Evolutionary conservation across 2,888 invertebrate species (phyloP).

Genomic region (Scrobipalpa costella): DNA sequence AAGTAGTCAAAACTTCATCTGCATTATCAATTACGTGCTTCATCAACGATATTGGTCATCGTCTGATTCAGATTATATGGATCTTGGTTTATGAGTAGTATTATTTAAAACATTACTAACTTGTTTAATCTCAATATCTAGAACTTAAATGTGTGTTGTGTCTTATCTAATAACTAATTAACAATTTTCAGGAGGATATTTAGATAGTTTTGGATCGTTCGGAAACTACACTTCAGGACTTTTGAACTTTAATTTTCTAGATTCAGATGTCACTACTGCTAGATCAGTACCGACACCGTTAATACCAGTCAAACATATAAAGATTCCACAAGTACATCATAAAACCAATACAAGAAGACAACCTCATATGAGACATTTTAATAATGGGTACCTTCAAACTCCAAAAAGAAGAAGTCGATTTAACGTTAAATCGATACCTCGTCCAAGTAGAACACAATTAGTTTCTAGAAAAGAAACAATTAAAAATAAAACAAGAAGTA

Average conservation of each 20-base stretch:
- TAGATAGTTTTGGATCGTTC: neutral
- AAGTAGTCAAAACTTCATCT: too few relatives aligned
- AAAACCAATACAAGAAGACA: neutral
- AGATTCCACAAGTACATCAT: neutral
- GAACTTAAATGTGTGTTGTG: too few relatives aligned
- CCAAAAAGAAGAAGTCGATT: neutral
- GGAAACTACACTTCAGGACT: neutral
- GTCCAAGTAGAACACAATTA: neutral
- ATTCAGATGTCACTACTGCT: neutral
- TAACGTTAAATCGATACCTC: neutral
- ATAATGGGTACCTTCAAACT: neutral
- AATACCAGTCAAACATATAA: neutral
- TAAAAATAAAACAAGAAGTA: neutral
- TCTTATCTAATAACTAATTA: neutral
- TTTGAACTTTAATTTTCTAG: neutral
- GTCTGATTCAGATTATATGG: too few relatives aligned
- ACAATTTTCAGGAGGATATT: slow-evolving; percentile 4
- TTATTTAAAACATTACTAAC: too few relatives aligned
- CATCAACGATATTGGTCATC: too few relatives aligned
- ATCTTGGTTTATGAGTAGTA: too few relatives aligned
- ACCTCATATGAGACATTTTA: slow-evolving; percentile 14
- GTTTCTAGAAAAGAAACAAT: neutral
- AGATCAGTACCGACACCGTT: neutral
- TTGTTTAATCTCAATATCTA: too few relatives aligned
- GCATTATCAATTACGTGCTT: too few relatives aligned